These are phyloP conservation scores for Anolis sagrei DNA, from an alignment of 2,113 vertebrate species.

Conservation along the genomic window DNA sequence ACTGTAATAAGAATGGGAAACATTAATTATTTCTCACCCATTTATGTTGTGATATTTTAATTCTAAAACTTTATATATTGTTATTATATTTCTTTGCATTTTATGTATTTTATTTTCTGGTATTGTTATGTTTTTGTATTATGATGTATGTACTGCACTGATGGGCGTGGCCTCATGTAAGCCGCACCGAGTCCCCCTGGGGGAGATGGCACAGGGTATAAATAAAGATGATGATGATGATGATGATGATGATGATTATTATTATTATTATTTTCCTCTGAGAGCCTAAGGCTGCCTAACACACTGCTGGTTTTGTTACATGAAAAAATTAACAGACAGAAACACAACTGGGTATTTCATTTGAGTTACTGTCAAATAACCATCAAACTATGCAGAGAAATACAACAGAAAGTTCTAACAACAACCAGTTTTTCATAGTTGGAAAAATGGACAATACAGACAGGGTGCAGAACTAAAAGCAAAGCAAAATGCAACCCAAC, in stretches of 20 bases:
- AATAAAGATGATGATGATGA: no score
- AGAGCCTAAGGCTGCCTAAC: background rate
- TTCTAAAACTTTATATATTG: background rate
- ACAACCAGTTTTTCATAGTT: background rate
- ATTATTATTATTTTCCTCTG: no score
- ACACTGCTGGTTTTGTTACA: background rate
- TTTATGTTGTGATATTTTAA: background rate
- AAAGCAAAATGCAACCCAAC: background rate
- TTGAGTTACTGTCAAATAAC: background rate
- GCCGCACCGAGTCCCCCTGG: no score
- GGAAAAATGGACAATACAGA: background rate
- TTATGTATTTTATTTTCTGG: no score
- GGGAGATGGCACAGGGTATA: no score
- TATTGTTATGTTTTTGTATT: no score
- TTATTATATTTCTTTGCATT: no score
- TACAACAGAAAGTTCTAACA: background rate
- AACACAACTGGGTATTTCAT: conserved; percentile 19
- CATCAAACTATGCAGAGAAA: background rate
- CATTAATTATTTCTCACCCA: background rate
- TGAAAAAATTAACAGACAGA: conserved; percentile 28
- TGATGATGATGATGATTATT: no score
- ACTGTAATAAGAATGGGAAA: background rate
- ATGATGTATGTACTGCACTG: no score
- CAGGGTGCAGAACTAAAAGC: background rate
- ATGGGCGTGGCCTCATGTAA: no score